Base-by-base conservation (phyloP, 2,113 vertebrate species). In the Turdus rufiventris region DNA sequence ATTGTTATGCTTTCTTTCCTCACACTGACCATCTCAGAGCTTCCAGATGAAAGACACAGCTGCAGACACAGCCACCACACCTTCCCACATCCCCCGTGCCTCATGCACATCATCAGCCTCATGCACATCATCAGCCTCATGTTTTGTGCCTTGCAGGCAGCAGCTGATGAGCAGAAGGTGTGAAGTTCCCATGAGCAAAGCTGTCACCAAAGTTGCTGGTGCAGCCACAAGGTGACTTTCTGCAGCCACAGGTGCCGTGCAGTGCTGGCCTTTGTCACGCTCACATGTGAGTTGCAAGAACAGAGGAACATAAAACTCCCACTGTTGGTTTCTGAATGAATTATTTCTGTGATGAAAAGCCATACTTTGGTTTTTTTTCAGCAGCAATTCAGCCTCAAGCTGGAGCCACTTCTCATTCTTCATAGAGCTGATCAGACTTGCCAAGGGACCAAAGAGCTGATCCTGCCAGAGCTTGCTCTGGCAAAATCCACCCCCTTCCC, bases 211-310 rank as follows among this genome's bases (percentile, higher is more conserved):
- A 40, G 40, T 12, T 60, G 36, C 45, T 65, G 81, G 40, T 61
- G 84, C 45, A 94, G 50, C 80, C 95, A 56, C 94, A 47, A 33
- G 15, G 29, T 21, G 42, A 26, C 56, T 56, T 56, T 60, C 43
- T 36, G 77, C 61, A 84, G 60, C 85, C 82, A 12, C 66, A 86
- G 19, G 66, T 9, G 26, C 51, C 0, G 0, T 5, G 36, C 10
- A 4, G 38, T 0, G 1, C 72, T 2, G 50, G 7, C 0, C 0
- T 36, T 45, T 68, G 77, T 72, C 53, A 67, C 5, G 0, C 43
- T 45, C 5, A 0, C 43, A 48, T 24, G 40, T 54, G 87, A 82
- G 70, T 31, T 57, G 62, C 38, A 40, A 76, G 85, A 53, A 29
- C 43, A 42, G 57, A 72, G 77, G 57, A 89, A 70, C 66, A 28